phyloP scores from a whole-genome alignment of 2,113 vertebrate species.

The Galbula dea region DNA sequence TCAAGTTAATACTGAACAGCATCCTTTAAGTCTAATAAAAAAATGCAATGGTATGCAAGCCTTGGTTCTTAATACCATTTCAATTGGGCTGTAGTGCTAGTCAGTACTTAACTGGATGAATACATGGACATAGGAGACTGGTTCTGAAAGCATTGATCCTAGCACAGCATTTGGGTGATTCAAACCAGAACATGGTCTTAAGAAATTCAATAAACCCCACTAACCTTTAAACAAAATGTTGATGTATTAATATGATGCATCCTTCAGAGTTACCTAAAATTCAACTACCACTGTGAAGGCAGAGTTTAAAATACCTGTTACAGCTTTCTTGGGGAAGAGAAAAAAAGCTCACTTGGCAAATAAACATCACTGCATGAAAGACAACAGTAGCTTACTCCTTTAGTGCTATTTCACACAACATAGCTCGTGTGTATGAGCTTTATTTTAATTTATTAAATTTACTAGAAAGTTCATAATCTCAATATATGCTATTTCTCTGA shows the following conservation, averaged over 20 bases:
- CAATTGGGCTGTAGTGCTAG: background rate
- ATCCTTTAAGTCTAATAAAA: conserved; percentile 12
- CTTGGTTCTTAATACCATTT: background rate
- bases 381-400: background rate
- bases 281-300: background rate
- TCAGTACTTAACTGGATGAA: background rate
- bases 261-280: background rate
- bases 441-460: background rate
- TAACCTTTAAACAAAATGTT: background rate
- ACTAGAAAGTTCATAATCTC: background rate
- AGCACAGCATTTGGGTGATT: background rate
- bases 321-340: background rate
- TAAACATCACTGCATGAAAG: background rate
- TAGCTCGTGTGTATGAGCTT: background rate
- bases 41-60: background rate
- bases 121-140: background rate
- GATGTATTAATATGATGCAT: background rate
- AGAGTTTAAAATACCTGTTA: background rate
- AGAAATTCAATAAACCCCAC: background rate
- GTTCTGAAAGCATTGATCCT: background rate
- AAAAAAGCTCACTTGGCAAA: background rate
- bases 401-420: background rate
- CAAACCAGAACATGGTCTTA: background rate
- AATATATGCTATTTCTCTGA: background rate
- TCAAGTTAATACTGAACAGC: background rate